Evolutionary conservation across 2,888 invertebrate genomes (phyloP), one percentile per base, ranked within the genome.

Genomic region (Microplitis manilae): DNA sequence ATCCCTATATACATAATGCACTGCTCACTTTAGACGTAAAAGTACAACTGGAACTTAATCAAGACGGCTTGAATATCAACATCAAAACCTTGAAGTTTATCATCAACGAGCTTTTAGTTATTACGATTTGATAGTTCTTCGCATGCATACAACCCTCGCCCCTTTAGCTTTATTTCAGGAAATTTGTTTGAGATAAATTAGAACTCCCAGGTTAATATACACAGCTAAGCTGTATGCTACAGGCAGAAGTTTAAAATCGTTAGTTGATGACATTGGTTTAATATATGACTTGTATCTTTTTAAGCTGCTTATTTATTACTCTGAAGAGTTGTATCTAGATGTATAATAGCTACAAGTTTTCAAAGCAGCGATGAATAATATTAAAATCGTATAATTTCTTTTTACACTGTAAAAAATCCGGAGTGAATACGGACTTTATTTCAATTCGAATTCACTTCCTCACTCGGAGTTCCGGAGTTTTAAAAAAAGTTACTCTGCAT

Each of bases 41-140:
- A 41, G 40, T 68, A 4, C 50, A 41, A 41, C 15, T 68, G 17
- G 68, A 17, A 70, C 60, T 20, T 30, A 70, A 50, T 70, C 60
- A 17, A 20, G 70, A 30, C 59, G 30, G 7, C 70, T 41, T 30
- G 38, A 9, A n/a, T 50, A 13, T 50, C 60, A 13, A 30, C 30
- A 59, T 60, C 70, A 70, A 17, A 30, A 20, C 20, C 60, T 30
- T 13, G 17, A 59, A 70, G 60, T 70, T 70, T 6, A 5, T 59
- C 6, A 50, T 70, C 70, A 30, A 70, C 13, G 13, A 50, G 50
- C 50, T 9, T 50, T 13, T 13, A 50, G 50, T 8, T 50, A 50
- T 50, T 50, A 41, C n/a, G 20, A 15, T n/a, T 70, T 70, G 60
- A 70, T 70, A 20, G 60, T 50, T 50, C 13, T 13, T 9, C 13